Conservation (phyloP, 2,888 invertebrate genomes). For the Lasioglossum pauxillum region DNA sequence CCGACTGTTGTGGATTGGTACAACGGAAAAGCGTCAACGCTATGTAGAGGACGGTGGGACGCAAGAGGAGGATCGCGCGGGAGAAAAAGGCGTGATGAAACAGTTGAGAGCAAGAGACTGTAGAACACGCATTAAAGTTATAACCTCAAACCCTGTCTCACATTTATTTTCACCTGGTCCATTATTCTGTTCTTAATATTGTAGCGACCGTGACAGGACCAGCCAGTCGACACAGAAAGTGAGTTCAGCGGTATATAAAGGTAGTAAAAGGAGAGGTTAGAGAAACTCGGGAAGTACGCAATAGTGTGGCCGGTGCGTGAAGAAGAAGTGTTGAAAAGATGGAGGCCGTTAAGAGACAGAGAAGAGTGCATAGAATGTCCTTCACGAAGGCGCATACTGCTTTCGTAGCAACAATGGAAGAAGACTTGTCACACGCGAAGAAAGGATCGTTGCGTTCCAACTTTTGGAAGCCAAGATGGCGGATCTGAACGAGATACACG, state of each 20-base stretch:
- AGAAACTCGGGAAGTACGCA: not conserved
- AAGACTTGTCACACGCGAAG: not conserved
- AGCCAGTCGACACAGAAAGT: not conserved
- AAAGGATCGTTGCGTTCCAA: constrained; percentile 22
- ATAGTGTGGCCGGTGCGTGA: too few relatives aligned
- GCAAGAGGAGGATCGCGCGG: too few relatives aligned
- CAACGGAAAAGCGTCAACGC: too few relatives aligned
- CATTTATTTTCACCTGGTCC: too few relatives aligned
- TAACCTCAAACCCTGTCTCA: too few relatives aligned
- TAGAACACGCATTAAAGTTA: too few relatives aligned
- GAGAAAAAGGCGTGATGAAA: too few relatives aligned
- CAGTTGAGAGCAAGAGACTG: too few relatives aligned
- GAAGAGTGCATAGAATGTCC: not conserved
- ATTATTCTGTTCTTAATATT: too few relatives aligned
- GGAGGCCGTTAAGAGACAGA: not conserved
- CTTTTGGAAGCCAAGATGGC: constrained; percentile 21
- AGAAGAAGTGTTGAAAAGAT: not conserved
- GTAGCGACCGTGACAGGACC: constrained; percentile 18
- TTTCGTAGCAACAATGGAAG: not conserved
- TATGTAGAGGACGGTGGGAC: too few relatives aligned
- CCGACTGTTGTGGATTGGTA: too few relatives aligned
- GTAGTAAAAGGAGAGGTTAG: not conserved
- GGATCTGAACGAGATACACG: not conserved
- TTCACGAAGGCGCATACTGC: constrained; percentile 5
- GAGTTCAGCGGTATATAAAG: not conserved